A percentile compares a stretch with the other conserved stretches of the same genome.
Conservation (phyloP, 1,140 invertebrate species). For the Drosophila obscura region DNA sequence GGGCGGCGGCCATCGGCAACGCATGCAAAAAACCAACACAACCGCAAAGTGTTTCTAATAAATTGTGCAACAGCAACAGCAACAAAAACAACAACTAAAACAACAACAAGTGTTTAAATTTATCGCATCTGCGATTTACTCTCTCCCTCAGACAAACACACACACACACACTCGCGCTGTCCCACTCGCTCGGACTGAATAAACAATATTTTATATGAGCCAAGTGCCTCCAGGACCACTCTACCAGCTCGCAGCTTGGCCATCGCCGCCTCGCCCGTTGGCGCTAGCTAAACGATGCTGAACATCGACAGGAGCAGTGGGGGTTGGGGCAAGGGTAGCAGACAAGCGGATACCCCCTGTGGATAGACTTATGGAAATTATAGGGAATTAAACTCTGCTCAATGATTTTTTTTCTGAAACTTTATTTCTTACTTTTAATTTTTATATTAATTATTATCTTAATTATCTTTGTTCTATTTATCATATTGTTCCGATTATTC, state of each 20-base stretch:
- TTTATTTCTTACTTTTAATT: too few relatives aligned
- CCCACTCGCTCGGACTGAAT: conserved; percentile 47
- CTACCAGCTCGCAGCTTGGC: conserved; percentile 41
- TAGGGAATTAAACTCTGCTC: too few relatives aligned
- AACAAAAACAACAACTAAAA: conserved; percentile 36
- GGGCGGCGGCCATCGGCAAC: conserved; percentile 30
- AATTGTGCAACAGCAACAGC: conserved; percentile 69
- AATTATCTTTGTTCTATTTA: background rate
- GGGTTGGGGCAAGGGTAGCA: background rate
- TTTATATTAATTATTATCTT: background rate
- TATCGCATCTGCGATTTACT: conserved; percentile 69
- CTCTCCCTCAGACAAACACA: background rate
- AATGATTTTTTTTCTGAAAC: too few relatives aligned
- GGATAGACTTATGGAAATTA: too few relatives aligned
- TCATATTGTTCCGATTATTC: too few relatives aligned
- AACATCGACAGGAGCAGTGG: conserved; percentile 23
- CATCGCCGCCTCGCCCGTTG: conserved; percentile 55
- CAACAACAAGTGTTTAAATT: conserved; percentile 82
- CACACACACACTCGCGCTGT: conserved; percentile 1
- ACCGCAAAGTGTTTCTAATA: conserved; percentile 80
- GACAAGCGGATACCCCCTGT: conserved; percentile 8
- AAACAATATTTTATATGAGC: conserved; percentile 74
- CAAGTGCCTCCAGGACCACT: conserved; percentile 47
- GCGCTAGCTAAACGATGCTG: conserved; percentile 68
- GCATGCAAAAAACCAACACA: conserved; percentile 71